Base-by-base conservation (phyloP, 2,113 vertebrate species). In the Cottus gobio region DNA sequence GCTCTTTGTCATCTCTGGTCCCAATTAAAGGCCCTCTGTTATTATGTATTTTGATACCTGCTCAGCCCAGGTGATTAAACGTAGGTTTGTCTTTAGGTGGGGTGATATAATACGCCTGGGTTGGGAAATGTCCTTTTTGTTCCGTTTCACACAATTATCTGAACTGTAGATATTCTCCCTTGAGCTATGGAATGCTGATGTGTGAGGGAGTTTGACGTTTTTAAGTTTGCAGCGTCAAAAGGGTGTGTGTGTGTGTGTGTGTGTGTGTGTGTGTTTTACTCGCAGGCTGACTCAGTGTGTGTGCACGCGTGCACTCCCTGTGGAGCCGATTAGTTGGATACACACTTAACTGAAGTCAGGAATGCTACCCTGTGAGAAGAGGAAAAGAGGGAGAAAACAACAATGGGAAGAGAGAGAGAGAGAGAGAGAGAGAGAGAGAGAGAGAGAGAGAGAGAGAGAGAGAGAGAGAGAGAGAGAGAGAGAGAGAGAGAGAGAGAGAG, bases 291-390 rank as follows among this genome's bases (percentile, higher is more conserved):
- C n/a, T n/a, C n/a, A n/a, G 54, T 52, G 60, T 64, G 60, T 63
- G 58, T 31, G 74, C 44, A 42, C 52, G 57, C 46, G 56, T 22
- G 34, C 65, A 60, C 64, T 89, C 78, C 57, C 57, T 74, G 65
- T 70, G 42, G 20, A 80, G 71, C 30, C 5, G 22, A 86, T 67
- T 71, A 71, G 64, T 31, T 78, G 48, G 39, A 79, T 80, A 87
- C 75, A 88, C 75, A 82, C 52, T 79, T 77, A 83, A 66, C 79
- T 71, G 75, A 56, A 70, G 79, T 86, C 54, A 90, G 86, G 89
- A 93, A 93, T 92, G 92, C 79, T 70, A 87, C 84, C 77, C 85
- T 89, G 87, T 90, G 85, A 93, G 85, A 82, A 63, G 69, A 90
- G 78, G 82, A 82, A 89, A 79, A 84, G 61, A 85, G 63, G 70